A percentile compares a stretch with the other conserved stretches of the same genome.
Evolutionary conservation across 2,888 invertebrate species (phyloP).

Genomic region (Metallyticus violacea): DNA sequence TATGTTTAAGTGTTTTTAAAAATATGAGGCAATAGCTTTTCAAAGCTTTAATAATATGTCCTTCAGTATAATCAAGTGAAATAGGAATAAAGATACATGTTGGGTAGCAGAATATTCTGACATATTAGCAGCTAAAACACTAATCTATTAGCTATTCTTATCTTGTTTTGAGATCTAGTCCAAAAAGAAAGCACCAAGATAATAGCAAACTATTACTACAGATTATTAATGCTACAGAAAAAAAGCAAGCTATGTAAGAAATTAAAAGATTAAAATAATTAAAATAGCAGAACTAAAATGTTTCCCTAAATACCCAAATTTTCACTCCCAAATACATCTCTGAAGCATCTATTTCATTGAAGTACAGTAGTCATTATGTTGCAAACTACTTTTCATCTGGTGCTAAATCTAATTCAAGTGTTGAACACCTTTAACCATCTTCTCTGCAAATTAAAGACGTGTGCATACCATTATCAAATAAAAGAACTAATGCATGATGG

Average conservation of each 20-base stretch:
- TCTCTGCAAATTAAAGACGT: not conserved
- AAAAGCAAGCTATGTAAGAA: not conserved
- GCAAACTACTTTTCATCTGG: not conserved
- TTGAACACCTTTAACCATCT: not conserved
- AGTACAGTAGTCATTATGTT: not conserved
- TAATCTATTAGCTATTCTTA: not conserved
- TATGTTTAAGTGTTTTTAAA: too few species aligned
- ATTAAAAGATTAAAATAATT: not conserved
- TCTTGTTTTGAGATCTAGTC: not conserved
- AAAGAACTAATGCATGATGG: not conserved
- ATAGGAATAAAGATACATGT: too few species aligned
- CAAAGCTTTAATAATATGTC: too few species aligned
- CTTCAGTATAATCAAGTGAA: too few species aligned
- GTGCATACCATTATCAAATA: not conserved
- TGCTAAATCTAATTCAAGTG: not conserved
- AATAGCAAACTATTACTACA: not conserved
- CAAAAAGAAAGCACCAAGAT: not conserved
- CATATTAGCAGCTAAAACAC: not conserved
- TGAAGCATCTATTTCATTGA: not conserved
- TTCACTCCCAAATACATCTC: not conserved
- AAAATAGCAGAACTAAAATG: too few species aligned
- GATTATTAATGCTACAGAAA: not conserved
- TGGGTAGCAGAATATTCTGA: too few species aligned
- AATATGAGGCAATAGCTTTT: too few species aligned
- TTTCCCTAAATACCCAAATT: too few species aligned